Conservation (phyloP, 2,113 vertebrate species). For the Caracal caracal region DNA sequence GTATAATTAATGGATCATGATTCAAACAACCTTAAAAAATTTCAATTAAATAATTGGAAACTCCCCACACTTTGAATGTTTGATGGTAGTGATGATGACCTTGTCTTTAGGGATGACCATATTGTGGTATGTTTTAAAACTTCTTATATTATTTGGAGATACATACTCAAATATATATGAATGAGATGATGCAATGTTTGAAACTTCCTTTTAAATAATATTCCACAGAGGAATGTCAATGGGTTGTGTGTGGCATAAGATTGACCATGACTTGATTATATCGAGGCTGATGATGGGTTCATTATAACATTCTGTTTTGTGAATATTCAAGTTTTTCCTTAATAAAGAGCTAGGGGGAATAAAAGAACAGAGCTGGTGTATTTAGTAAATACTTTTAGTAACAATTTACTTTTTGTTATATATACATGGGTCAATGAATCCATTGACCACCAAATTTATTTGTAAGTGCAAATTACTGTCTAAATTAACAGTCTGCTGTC, state of each 20-base stretch:
- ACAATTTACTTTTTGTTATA: neutral
- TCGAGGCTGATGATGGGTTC: neutral
- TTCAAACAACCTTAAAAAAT: neutral
- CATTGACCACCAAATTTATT: neutral
- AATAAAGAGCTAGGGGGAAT: neutral
- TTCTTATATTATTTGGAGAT: neutral
- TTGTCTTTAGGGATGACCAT: neutral
- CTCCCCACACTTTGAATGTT: neutral
- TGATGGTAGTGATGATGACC: neutral
- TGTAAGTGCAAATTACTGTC: neutral
- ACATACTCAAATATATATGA: neutral
- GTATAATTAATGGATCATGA: neutral
- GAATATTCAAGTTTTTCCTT: neutral
- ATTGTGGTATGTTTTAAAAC: neutral
- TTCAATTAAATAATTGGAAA: neutral
- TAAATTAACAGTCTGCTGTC: neutral
- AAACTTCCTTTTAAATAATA: neutral
- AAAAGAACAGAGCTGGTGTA: neutral
- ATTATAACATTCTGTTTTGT: neutral
- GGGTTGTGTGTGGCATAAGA: neutral
- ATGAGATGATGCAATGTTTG: neutral
- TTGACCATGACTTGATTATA: neutral
- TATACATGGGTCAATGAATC: neutral
- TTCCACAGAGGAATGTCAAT: neutral
- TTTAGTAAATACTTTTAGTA: neutral